Evolutionary conservation across 2,888 invertebrate species (phyloP), one percentile per base, ranked within the genome.

Genomic region (Agriopis aurantiaria): DNA sequence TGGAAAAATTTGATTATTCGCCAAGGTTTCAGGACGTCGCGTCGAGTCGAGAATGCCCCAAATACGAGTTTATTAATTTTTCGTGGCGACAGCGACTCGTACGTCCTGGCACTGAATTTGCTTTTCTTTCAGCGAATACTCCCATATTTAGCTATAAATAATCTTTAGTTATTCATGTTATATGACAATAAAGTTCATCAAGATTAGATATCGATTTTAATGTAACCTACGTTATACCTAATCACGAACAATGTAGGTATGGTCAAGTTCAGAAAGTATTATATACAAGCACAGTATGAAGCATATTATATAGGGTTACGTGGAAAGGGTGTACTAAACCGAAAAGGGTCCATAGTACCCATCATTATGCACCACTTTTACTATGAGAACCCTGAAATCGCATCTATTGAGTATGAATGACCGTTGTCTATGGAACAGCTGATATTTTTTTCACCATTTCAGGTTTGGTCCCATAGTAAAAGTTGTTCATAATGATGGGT

Each of bases 61-160:
- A 88, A 92, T 91, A 88, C 86, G 79, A 88, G 88, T 92, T 91
- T 91, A 91, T 92, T 90, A 88, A 93, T 93, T 93, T 93, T 93
- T 93, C 92, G 93, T 77, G 87, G 82, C 86, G 86, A 89, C 91
- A 90, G 92, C 79, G 91, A 88, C 92, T 88, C 82, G 93, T 78
- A 92, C 93, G 80, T 80, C 83, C 91, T 93, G 93, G 93, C 82
- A 94, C 93, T 88, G 91, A 85, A 87, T 87, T 85, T 77, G 79
- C 81, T 84, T 88, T 90, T 91, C 91, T 92, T 93, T 93, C 84
- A 85, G 80, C 78, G 74, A 75, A 80, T 77, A 64, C 65, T 65
- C 63, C 59, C 62, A 65, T 64, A 23, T 45, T 66, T 46, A 59
- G 65, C 58, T 66, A 48, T 55, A 56, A 60, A 45, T 64, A 63